Evolutionary conservation across 2,113 vertebrate genomes (phyloP).

Genomic region (Scomber japonicus): DNA sequence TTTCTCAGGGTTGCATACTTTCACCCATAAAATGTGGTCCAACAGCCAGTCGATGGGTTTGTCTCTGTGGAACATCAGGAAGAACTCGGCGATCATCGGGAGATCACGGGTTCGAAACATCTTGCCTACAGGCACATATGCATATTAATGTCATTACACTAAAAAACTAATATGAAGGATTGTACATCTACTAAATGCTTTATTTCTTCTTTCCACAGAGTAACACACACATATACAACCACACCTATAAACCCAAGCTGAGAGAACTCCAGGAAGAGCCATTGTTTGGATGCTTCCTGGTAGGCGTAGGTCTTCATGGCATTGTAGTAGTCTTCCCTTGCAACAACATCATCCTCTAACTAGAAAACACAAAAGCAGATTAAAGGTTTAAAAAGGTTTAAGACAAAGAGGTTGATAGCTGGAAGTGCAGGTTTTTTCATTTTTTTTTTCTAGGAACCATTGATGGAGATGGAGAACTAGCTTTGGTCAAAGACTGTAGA

Average conservation of each 20-base stretch:
- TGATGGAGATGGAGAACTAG: too few relatives aligned
- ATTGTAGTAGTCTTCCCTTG: constrained; percentile 90
- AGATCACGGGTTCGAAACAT: constrained; percentile 93
- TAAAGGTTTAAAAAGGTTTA: too few relatives aligned
- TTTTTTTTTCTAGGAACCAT: too few relatives aligned
- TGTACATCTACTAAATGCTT: too few relatives aligned
- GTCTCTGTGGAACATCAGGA: constrained; percentile 97
- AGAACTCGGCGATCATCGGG: constrained; percentile 93
- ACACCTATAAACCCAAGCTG: constrained; percentile 96
- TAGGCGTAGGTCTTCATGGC: constrained; percentile 90
- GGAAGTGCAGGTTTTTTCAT: too few relatives aligned
- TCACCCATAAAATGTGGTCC: constrained; percentile 97
- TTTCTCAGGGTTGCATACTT: constrained; percentile 95
- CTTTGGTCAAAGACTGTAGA: too few relatives aligned
- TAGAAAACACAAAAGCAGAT: constrained; percentile 61
- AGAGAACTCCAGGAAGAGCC: constrained; percentile 97
- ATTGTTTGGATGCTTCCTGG: constrained; percentile 86
- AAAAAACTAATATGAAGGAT: too few relatives aligned
- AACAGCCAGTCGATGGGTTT: constrained; percentile 97
- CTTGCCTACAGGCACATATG: constrained; percentile 82
- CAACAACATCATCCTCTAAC: constrained; percentile 96
- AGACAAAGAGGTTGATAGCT: too few relatives aligned
- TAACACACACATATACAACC: constrained; percentile 10
- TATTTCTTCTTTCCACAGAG: too few relatives aligned
- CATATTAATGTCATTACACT: too few relatives aligned